Conservation (phyloP, 2,113 vertebrate genomes). For the Thamnaconus septentrionalis region DNA sequence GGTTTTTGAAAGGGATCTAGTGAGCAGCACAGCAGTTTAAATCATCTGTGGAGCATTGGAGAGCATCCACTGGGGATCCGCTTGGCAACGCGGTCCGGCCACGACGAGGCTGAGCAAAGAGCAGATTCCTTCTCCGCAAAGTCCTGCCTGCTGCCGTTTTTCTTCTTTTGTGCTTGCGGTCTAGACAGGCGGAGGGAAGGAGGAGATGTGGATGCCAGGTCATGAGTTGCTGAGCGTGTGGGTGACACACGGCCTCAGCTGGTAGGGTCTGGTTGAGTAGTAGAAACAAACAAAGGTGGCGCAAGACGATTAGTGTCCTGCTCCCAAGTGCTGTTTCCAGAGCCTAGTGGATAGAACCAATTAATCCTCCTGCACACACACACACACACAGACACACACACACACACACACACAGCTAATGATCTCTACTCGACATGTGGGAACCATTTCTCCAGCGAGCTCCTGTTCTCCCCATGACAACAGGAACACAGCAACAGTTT, state of each 20-base stretch:
- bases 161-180: conserved; percentile 23
- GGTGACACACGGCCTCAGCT: conserved; percentile 18
- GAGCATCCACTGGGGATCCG: conserved; percentile 55
- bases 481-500: conserved; percentile 76
- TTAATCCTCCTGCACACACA: conserved; percentile 77
- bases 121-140: conserved; percentile 33
- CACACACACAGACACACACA: conserved; percentile 8
- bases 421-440: conserved; percentile 86
- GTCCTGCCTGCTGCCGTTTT: conserved; percentile 47
- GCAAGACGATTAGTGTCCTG: conserved; percentile 82
- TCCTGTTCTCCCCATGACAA: conserved; percentile 77
- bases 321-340: conserved; percentile 74
- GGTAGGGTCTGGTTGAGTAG: conserved; percentile 53
- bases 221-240: conserved; percentile 14
- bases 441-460: conserved; percentile 81
- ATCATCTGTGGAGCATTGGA: conserved; percentile 42
- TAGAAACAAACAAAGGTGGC: conserved; percentile 84
- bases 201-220: conserved; percentile 34
- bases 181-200: conserved; percentile 54
- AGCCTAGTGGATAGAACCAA: conserved; percentile 75
- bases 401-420: conserved; percentile 69
- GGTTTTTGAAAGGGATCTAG: conserved; percentile 34
- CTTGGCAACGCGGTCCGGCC: conserved; percentile 37
- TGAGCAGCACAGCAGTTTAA: conserved; percentile 57
- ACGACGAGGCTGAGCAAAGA: conserved; percentile 33